phyloP scores from a whole-genome alignment of 2,113 vertebrate genomes.

The Panthera leo region DNA sequence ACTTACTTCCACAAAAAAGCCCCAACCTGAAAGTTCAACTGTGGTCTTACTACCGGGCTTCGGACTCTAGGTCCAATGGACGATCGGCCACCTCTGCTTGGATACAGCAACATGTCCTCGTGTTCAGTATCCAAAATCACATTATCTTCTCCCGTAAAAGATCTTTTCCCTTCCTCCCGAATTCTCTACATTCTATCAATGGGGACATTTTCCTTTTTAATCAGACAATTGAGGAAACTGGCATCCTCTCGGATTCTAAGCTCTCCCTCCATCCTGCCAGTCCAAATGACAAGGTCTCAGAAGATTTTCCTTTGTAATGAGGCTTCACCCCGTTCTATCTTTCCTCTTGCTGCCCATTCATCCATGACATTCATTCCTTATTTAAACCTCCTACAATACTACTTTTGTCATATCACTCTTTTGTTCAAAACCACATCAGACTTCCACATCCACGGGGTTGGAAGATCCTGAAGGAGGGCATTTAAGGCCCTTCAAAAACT shows the following conservation, averaged over 20 bases:
- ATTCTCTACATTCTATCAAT: not conserved
- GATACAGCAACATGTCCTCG: not conserved
- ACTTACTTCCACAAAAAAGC: not conserved
- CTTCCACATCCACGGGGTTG: not conserved
- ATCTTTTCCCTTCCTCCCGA: not conserved
- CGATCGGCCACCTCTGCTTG: not conserved
- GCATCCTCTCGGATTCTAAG: not conserved
- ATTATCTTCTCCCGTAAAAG: not conserved
- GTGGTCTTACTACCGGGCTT: not conserved
- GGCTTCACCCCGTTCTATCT: not conserved
- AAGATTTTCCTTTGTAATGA: not conserved
- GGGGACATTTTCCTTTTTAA: not conserved
- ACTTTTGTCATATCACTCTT: not conserved
- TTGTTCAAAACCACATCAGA: conserved; percentile 43
- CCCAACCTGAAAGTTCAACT: not conserved
- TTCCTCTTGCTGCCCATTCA: not conserved
- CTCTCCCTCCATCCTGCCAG: not conserved
- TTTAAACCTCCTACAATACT: not conserved
- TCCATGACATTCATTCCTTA: not conserved
- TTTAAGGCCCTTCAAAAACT: not conserved
- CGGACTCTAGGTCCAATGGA: not conserved
- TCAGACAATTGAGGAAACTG: not conserved
- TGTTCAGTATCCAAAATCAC: not conserved
- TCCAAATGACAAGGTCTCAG: not conserved
- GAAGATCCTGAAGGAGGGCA: not conserved